Base-by-base conservation (phyloP, 2,113 vertebrate genomes). In the Fregetta grallaria region DNA sequence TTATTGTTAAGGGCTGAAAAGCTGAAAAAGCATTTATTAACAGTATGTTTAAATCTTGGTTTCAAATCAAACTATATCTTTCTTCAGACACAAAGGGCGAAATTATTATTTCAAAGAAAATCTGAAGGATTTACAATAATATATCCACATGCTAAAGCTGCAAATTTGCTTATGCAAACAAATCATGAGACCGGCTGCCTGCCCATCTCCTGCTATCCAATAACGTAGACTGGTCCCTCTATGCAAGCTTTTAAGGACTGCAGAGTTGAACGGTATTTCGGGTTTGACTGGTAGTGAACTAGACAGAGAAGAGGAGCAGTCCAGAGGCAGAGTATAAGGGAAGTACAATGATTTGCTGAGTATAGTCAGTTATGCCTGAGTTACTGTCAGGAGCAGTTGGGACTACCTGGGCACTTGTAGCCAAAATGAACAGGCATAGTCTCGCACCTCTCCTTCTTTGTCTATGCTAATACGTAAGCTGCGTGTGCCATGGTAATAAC, bases 391-490 rank as follows among this genome's bases (percentile, higher is more conserved):
- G 34, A 95, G 30, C 74, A 76, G 32, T 13, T 50, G 53, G 66
- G 62, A 68, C 44, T 44, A 25, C 22, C 30, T 55, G 40, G 52
- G 50, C 26, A 34, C 49, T 30, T 13, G 23, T 20, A 44, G 13
- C 29, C 68, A 44, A n/a, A n/a, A 15, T 1, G 47, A 87, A 27
- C 42, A 66, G 55, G n/a, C 7, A 32, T 0, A 18, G 44, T 74
- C 27, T 52, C 9, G 2, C n/a, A 30, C 52, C 49, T 32, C 40
- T 13, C 44, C 77, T 32, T 42, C 44, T 80, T 32, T 42, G 40
- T 22, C 38, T n/a, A 13, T 0, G 0, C 58, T 36, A 23, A 17
- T 50, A 52, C 36, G 59, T 16, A 61, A 74, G 29, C 12, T 58
- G 56, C 29, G 44, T 3, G 0, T 49, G 53, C 53, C 55, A 12